Base-by-base conservation (phyloP, 2,113 vertebrate species). In the Bufo gargarizans region DNA sequence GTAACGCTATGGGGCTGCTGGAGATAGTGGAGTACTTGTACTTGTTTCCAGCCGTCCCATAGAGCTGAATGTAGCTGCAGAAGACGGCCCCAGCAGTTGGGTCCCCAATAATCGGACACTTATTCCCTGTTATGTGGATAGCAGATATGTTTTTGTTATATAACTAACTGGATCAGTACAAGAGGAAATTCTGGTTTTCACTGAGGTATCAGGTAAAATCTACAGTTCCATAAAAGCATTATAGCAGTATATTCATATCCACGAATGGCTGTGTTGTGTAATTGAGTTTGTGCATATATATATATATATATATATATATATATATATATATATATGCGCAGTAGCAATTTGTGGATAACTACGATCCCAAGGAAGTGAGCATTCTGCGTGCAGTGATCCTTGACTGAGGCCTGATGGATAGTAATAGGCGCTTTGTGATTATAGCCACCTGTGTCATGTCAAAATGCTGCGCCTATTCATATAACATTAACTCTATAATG, bases 361-460 rank as follows among this genome's bases (percentile, higher is more conserved):
- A 53, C 80, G 67, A 83, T 83, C 80, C 87, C 67, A 58, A 84
- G 87, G 69, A 76, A 77, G 80, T 88, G 56, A 49, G 33, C 58
- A 72, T 53, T 83, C 63, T 67, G 59, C 20, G 69, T 83, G 56
- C 71, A 88, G 87, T 83, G 87, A 88, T 88, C 87, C 87, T 14
- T 88, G 87, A 88, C 87, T 53, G 71, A 55, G 58, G 87, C 76
- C 61, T 88, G 87, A 47, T 53, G 82, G 87, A 84, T 88, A 69
- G 80, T 77, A 88, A 88, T 83, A 88, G 77, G 56, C 65, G 67
- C 76, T 83, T 65, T 77, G 87, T 88, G 87, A 88, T 88, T 88
- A 83, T 74, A 63, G 80, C 87, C 87, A 88, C 87, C 87, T 88
- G 87, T 88, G 80, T 55, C 80, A 77, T 88, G 87, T 83, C 86